Evolutionary conservation across 2,888 invertebrate genomes (phyloP).

Genomic region (Toxonevra muliebris): DNA sequence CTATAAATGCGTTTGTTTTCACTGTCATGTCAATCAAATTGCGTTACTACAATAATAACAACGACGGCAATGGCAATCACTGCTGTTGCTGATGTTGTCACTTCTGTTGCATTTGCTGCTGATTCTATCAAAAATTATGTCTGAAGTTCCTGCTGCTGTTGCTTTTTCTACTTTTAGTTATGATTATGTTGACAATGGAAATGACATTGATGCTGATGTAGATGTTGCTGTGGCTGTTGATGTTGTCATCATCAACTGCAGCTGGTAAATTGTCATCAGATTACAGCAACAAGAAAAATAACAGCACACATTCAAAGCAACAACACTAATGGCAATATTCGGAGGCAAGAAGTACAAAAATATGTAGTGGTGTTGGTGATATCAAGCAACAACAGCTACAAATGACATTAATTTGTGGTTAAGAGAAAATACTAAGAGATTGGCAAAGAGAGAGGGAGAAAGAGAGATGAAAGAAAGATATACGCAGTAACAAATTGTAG

Average conservation of each 20-base stretch:
- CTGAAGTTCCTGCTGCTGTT: not conserved
- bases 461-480: too few relatives aligned
- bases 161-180: not conserved
- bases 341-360: not conserved
- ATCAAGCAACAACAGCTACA: too few relatives aligned
- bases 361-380: not conserved
- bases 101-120: not conserved
- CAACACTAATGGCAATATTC: not conserved
- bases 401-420: too few relatives aligned
- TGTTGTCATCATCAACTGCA: slow-evolving; percentile 3
- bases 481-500: too few relatives aligned
- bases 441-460: too few relatives aligned
- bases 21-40: slow-evolving; percentile 18
- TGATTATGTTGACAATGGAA: not conserved
- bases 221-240: not conserved
- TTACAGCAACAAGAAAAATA: not conserved
- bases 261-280: slow-evolving; percentile 2
- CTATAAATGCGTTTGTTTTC: too few relatives aligned
- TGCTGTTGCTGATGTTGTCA: slow-evolving; percentile 1
- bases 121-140: too few relatives aligned
- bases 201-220: slow-evolving; percentile 16
- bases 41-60: slow-evolving; percentile 7
- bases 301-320: not conserved
- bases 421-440: too few relatives aligned
- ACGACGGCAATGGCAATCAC: slow-evolving; percentile 6